Base-by-base conservation (phyloP, 2,888 invertebrate genomes). In the Cataglyphis albicans region DNA sequence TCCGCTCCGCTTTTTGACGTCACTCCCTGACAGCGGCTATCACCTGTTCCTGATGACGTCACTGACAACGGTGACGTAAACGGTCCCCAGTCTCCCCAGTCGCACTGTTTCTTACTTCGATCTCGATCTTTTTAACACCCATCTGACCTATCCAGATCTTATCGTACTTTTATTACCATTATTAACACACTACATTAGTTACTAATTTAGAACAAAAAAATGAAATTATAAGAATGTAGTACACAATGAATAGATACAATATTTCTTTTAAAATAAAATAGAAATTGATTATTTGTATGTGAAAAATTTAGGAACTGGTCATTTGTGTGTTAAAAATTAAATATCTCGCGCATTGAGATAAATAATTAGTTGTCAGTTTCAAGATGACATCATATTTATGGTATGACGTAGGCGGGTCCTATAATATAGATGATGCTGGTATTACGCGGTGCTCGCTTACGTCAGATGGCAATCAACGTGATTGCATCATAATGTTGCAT, bases 31-130 rank as follows among this genome's bases (percentile, higher is more conserved):
- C 88, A 88, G 86, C 75, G 75, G 64, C 81, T 89, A 88, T 90
- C 90, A 90, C 88, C 90, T 90, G 90, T 90, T 90, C 74, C 82
- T 65, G 25, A 35, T 90, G 89, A 90, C 89, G 90, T 90, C 90
- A 90, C 75, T 32, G 21, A 35, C 29, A 59, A 38, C n/a, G 21
- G 70, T 90, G 90, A 90, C 90, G 88, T 73, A 76, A 83, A 57
- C 57, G 44, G 29, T 75, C 57, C 44, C 57, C 21, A 68, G 57
- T 38, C 68, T 35, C 59, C 55, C 38, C 3, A 59, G 25, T 72
- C 83, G 44, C 38, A 38, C 41, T 25, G 35, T 12, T 48, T 6
- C 5, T 21, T 73, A 12, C 18, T 12, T 29, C 21, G 38, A 41
- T 55, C 38, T 38, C 41, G 57, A 29, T 12, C 41, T 44, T 41